Percentiles rank a stretch among this genome's conserved stretches.
These are phyloP conservation scores for Sylvilagus bachmani DNA, from an alignment of 2,113 vertebrate genomes.

Conservation along the genomic window DNA sequence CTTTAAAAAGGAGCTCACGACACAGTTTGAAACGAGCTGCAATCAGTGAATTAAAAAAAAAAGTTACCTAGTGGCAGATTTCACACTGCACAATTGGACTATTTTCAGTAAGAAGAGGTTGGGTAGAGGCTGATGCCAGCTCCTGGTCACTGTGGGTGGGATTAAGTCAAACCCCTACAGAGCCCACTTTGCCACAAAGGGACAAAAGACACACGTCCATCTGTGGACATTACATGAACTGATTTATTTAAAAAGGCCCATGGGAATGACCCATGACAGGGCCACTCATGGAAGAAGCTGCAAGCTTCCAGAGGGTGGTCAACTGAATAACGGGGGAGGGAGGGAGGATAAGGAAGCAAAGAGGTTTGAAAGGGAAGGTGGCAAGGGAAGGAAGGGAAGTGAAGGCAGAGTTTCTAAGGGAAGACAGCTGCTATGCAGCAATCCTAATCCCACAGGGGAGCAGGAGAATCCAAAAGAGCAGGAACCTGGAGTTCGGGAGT, in stretches of 20 bases:
- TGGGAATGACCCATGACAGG: slow-evolving; percentile 68
- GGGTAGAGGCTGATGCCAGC: slow-evolving; percentile 73
- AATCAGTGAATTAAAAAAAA: slow-evolving; percentile 82
- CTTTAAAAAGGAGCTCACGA: slow-evolving; percentile 85
- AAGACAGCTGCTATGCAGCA: slow-evolving; percentile 31
- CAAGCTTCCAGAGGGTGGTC: slow-evolving; percentile 78
- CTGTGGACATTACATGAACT: slow-evolving; percentile 65
- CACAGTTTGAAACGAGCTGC: slow-evolving; percentile 85
- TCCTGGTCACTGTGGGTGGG: slow-evolving; percentile 65
- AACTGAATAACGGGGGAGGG: slow-evolving; percentile 68
- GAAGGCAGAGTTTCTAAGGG: slow-evolving; percentile 38
- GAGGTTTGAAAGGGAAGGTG: slow-evolving; percentile 47
- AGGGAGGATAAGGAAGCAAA: slow-evolving; percentile 53
- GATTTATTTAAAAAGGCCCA: slow-evolving; percentile 76
- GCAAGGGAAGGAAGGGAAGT: slow-evolving; percentile 22
- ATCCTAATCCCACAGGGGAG: slow-evolving; percentile 53
- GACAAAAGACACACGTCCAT: slow-evolving; percentile 77
- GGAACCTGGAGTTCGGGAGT: slow-evolving; percentile 61
- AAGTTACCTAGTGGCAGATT: slow-evolving; percentile 82
- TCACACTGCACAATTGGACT: slow-evolving; percentile 77
- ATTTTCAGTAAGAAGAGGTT: slow-evolving; percentile 67
- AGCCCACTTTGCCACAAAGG: slow-evolving; percentile 76
- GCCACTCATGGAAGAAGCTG: slow-evolving; percentile 72
- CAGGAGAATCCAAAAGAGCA: slow-evolving; percentile 58
- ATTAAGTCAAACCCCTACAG: slow-evolving; percentile 68